Conservation (phyloP, 64 coral and sea anemone genomes). For the Pocillopora damicornis region DNA sequence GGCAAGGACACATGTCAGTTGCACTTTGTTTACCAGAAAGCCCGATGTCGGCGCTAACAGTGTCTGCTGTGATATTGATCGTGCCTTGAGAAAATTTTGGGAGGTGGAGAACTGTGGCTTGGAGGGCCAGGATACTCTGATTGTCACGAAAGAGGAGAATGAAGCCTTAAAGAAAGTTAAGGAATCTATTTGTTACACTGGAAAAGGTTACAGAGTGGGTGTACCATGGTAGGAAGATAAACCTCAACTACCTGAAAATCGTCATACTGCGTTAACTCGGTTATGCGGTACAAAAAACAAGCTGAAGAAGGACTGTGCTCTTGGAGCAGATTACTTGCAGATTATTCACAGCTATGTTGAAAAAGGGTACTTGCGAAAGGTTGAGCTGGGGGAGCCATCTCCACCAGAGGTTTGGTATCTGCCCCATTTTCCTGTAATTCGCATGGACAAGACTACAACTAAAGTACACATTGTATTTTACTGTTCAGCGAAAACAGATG, state of each 20-base stretch:
- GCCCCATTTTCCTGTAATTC: conserved; percentile 37
- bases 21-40: neutral
- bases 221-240: conserved; percentile 28
- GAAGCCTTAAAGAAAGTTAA: conserved; percentile 23
- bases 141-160: conserved; percentile 46
- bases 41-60: neutral
- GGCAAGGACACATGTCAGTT: conserved; percentile 13
- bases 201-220: neutral
- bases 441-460: conserved; percentile 52
- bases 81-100: conserved; percentile 17
- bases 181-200: neutral
- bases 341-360: conserved; percentile 21
- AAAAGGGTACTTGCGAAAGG: conserved; percentile 43
- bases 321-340: conserved; percentile 24
- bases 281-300: conserved; percentile 24
- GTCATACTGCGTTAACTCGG: conserved; percentile 24
- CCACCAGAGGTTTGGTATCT: neutral
- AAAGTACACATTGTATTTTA: conserved; percentile 30
- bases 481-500: neutral
- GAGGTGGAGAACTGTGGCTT: conserved; percentile 11
- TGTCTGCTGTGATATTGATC: conserved; percentile 28
- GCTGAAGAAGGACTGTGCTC: neutral
- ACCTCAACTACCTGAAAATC: conserved; percentile 3
- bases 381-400: neutral
- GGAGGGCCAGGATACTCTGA: neutral